These are phyloP conservation scores for Pipra filicauda DNA, from an alignment of 2,113 vertebrate species.

Conservation along the genomic window DNA sequence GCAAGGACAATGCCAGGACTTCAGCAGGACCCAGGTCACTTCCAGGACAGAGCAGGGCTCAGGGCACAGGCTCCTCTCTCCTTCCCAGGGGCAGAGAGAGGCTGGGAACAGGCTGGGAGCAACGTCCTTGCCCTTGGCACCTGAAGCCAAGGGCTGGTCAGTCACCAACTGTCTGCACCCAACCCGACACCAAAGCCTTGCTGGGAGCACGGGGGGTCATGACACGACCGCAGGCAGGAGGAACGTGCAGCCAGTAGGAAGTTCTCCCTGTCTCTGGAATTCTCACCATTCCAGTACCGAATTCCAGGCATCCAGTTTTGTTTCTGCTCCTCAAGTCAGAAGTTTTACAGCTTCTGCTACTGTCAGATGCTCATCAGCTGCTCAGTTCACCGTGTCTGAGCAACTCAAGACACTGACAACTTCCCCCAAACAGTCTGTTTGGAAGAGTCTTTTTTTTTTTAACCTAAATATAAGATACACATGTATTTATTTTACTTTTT, in stretches of 20 bases:
- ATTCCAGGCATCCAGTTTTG: background rate
- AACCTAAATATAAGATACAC: background rate
- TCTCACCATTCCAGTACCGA: background rate
- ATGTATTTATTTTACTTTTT: background rate
- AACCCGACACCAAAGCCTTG: background rate
- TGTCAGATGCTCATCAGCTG: conserved; percentile 28
- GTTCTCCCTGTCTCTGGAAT: background rate
- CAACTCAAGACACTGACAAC: background rate
- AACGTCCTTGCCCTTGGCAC: background rate
- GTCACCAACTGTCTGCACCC: background rate
- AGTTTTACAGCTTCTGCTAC: conserved; percentile 33
- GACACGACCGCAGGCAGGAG: rapidly evolving
- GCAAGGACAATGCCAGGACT: background rate
- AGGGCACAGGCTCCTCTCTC: background rate
- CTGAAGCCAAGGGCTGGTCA: rapidly evolving
- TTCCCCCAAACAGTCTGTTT: conserved; percentile 7
- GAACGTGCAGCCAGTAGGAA: background rate
- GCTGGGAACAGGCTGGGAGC: background rate
- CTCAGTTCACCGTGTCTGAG: background rate
- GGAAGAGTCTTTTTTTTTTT: background rate
- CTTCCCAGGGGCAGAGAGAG: background rate
- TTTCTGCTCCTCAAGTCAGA: conserved; percentile 24
- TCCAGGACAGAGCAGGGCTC: background rate
- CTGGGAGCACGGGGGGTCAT: background rate
- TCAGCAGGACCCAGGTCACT: background rate